phyloP scores from a whole-genome alignment of 2,888 invertebrate genomes.

The Machimus atricapillus region DNA sequence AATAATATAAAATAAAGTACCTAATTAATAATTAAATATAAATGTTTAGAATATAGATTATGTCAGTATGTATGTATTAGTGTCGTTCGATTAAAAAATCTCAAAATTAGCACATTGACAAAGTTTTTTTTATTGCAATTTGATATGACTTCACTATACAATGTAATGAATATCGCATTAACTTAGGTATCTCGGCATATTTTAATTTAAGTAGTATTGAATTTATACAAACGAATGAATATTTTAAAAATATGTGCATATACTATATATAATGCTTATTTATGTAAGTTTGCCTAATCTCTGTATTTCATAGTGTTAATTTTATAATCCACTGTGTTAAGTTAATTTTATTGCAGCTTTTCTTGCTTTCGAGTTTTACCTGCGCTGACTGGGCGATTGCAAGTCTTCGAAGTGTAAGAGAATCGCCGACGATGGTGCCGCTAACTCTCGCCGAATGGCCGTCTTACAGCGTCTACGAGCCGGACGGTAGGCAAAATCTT shows the following conservation, averaged over 20 bases:
- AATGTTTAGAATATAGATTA: no score
- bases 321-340: neutral
- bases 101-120: no score
- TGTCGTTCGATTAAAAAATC: no score
- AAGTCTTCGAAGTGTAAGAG: neutral
- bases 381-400: neutral
- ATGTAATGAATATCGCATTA: no score
- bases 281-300: neutral
- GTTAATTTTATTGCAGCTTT: neutral
- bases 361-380: slow-evolving; percentile 10
- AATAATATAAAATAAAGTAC: no score
- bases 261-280: no score
- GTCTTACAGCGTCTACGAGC: slow-evolving; percentile 59
- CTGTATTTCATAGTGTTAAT: neutral
- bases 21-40: no score
- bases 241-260: neutral
- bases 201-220: no score
- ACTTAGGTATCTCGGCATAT: no score
- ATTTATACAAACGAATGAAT: neutral
- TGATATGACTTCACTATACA: no score
- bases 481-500: slow-evolving; percentile 52
- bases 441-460: slow-evolving; percentile 59
- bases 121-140: no score
- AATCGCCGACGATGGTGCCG: slow-evolving; percentile 17
- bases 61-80: no score